Evolutionary conservation across 2,888 invertebrate genomes (phyloP).

Genomic region (Drosophila monieri): DNA sequence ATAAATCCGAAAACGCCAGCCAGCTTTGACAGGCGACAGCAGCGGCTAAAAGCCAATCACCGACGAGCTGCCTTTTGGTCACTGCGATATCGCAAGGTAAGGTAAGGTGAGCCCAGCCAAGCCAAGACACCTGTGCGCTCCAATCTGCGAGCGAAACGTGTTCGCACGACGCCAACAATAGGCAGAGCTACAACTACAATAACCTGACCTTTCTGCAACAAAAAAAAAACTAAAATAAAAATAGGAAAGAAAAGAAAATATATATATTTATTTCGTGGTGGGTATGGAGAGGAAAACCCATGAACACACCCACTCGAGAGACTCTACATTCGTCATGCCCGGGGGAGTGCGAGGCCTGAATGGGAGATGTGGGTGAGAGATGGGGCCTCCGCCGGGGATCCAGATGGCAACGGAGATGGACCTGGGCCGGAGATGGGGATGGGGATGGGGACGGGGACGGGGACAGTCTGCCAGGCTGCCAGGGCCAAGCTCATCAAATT

Average conservation of each 20-base stretch:
- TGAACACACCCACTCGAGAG: conserved; percentile 62
- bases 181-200: conserved; percentile 48
- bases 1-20: conserved; percentile 56
- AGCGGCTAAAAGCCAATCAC: conserved; percentile 60
- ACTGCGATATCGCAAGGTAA: conserved; percentile 2
- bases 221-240: conserved; percentile 25
- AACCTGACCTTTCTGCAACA: conserved; percentile 63
- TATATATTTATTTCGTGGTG: conserved; percentile 2
- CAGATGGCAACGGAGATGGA: conserved; percentile 2
- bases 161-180: conserved; percentile 74
- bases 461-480: conserved; percentile 7
- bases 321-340: conserved; percentile 52
- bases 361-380: conserved; percentile 26
- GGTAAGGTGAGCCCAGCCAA: conserved; percentile 31
- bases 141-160: conserved; percentile 68
- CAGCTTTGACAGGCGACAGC: conserved; percentile 61
- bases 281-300: conserved; percentile 20
- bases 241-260: conserved; percentile 27
- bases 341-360: conserved; percentile 12
- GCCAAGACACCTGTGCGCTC: conserved; percentile 71
- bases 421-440: neutral
- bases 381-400: conserved; percentile 1
- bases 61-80: conserved; percentile 37
- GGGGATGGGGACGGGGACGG: neutral
- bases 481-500: conserved; percentile 82